Conservation (phyloP, 2,113 vertebrate genomes). For the Etia nguti region DNA sequence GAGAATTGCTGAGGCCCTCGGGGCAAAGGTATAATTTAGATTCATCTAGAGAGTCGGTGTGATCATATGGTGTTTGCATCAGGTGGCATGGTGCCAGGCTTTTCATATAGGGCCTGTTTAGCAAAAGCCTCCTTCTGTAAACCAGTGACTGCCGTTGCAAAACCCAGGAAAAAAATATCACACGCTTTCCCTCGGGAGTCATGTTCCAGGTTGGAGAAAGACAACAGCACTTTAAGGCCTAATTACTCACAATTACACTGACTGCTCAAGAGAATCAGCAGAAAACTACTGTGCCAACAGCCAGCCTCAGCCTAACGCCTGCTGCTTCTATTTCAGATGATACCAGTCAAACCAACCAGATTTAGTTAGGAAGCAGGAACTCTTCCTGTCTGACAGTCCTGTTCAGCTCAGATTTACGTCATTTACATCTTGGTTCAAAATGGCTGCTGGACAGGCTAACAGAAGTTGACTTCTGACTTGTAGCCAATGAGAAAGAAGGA, state of each 20-base stretch:
- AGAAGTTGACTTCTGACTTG: constrained; percentile 10
- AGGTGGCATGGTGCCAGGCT: constrained; percentile 1
- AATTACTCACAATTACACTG: constrained; percentile 62
- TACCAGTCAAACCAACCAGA: background rate
- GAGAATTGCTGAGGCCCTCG: background rate
- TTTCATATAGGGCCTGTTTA: constrained; percentile 9
- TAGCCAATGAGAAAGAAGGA: constrained; percentile 58
- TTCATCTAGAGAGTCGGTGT: constrained; percentile 2
- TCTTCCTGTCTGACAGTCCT: background rate
- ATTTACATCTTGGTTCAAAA: constrained; percentile 19
- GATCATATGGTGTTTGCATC: constrained; percentile 39
- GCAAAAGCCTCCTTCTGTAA: constrained; percentile 1
- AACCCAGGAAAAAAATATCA: background rate
- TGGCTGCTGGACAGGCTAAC: constrained; percentile 22
- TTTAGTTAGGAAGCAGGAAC: background rate
- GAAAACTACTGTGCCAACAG: constrained; percentile 50
- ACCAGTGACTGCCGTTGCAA: background rate
- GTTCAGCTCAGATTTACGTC: background rate
- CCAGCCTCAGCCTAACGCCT: constrained; percentile 1
- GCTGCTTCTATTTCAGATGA: background rate
- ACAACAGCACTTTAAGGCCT: constrained; percentile 55
- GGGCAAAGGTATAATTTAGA: constrained; percentile 1
- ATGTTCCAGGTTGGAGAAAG: constrained; percentile 47
- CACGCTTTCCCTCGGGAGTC: constrained; percentile 16
- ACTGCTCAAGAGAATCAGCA: constrained; percentile 43